These are phyloP conservation scores for Aspiorhynchus laticeps DNA, from an alignment of 2,113 vertebrate species.

Conservation along the genomic window DNA sequence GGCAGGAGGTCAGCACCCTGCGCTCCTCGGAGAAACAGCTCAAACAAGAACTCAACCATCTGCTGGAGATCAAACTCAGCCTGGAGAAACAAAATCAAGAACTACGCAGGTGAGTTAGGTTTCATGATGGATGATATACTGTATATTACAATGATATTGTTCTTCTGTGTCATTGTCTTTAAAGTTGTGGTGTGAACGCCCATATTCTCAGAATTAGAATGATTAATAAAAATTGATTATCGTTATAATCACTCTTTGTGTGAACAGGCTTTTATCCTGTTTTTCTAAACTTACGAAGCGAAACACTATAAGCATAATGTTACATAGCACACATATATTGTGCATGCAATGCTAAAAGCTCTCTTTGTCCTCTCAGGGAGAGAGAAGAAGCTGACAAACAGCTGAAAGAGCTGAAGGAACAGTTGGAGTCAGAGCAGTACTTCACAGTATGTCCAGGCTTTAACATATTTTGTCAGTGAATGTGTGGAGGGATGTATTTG, in stretches of 20 bases:
- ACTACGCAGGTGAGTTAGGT: slow-evolving; percentile 83
- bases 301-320: not conserved
- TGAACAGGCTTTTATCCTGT: not conserved
- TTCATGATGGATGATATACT: slow-evolving; percentile 56
- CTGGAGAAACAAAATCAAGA: slow-evolving; percentile 93
- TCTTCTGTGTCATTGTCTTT: not conserved
- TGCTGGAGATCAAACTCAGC: slow-evolving; percentile 88
- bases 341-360: not conserved
- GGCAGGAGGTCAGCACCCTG: slow-evolving; percentile 86
- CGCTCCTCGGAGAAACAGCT: slow-evolving; percentile 92
- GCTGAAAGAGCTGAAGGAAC: slow-evolving; percentile 94
- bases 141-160: not conserved
- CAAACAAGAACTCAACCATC: slow-evolving; percentile 94
- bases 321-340: not conserved
- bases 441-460: slow-evolving; percentile 82
- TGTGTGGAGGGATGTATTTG: not conserved
- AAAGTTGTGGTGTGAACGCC: not conserved
- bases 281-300: not conserved
- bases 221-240: not conserved
- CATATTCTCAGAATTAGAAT: not conserved
- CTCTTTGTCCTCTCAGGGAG: slow-evolving; percentile 78
- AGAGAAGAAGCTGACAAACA: slow-evolving; percentile 88
- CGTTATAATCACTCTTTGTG: slow-evolving; percentile 48
- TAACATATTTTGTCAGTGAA: not conserved
- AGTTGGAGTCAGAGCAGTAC: slow-evolving; percentile 93